Percentiles rank a stretch among this genome's conserved stretches.
Conservation (phyloP, 2,888 invertebrate species). For the Ctena decussata region DNA sequence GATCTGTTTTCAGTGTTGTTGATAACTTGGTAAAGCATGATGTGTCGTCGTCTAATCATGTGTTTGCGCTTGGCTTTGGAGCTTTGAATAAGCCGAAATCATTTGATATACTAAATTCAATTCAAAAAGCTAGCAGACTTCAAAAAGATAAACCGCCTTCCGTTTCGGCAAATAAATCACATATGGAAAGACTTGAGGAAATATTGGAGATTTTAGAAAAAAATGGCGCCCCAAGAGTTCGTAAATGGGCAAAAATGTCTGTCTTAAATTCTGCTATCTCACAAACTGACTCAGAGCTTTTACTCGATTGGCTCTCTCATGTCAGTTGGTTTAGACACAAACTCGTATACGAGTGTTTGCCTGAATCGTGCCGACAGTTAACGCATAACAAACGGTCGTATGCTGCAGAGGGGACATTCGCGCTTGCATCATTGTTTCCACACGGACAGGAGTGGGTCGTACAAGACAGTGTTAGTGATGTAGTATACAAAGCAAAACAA, state of each 20-base stretch:
- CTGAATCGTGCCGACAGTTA: slow-evolving; percentile 6
- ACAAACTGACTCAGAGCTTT: background rate
- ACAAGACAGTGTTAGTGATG: background rate
- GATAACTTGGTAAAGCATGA: slow-evolving; percentile 18
- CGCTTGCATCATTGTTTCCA: too few relatives aligned
- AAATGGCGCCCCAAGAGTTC: background rate
- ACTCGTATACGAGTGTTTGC: slow-evolving; percentile 8
- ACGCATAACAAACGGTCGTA: too few relatives aligned
- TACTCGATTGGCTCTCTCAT: background rate
- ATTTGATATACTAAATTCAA: background rate
- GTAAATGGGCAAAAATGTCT: background rate
- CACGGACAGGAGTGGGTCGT: background rate
- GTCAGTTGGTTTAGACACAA: background rate
- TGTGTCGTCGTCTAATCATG: background rate
- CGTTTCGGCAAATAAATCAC: background rate
- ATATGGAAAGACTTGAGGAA: background rate
- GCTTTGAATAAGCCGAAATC: background rate
- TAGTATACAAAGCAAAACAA: background rate
- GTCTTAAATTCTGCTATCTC: background rate
- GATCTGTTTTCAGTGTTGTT: background rate
- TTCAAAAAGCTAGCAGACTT: background rate
- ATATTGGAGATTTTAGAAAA: background rate
- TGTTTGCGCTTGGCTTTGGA: slow-evolving; percentile 1
- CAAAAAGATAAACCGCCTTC: background rate
- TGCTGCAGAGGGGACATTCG: too few relatives aligned